Evolutionary conservation across 2,888 invertebrate species (phyloP).

Genomic region (Koerneria pararmatus): DNA sequence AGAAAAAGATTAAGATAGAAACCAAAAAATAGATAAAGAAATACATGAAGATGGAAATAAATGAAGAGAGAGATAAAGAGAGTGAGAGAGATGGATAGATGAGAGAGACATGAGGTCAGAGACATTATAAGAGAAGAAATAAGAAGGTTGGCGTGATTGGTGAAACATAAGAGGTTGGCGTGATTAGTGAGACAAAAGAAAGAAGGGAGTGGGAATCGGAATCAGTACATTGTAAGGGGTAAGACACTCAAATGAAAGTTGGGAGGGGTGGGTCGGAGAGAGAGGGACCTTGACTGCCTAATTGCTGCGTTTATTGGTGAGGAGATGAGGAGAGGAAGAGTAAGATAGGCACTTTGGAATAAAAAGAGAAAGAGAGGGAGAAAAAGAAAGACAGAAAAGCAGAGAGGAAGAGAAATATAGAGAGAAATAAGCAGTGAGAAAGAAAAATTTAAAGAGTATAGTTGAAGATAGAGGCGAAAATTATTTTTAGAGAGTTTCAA

Average conservation of each 20-base stretch:
- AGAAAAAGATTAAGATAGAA: too few relatives aligned
- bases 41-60: too few relatives aligned
- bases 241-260: neutral
- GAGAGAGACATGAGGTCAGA: neutral
- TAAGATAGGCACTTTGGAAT: too few relatives aligned
- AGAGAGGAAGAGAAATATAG: neutral
- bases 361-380: neutral
- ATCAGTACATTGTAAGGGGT: neutral
- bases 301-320: neutral
- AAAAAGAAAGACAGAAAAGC: neutral
- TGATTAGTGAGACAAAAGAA: neutral
- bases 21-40: too few relatives aligned
- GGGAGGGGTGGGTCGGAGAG: neutral
- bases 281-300: neutral
- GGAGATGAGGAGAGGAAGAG: neutral
- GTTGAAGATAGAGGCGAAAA: too few relatives aligned
- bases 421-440: too few relatives aligned
- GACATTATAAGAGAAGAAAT: neutral
- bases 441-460: too few relatives aligned
- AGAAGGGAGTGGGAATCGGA: too few relatives aligned
- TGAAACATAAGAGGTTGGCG: neutral
- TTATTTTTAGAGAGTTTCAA: too few relatives aligned
- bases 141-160: neutral
- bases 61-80: too few relatives aligned
- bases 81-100: neutral